Evolutionary conservation across 2,113 vertebrate genomes (phyloP), one percentile per base, ranked within the genome.

Genomic region (Lucifuga dentata): DNA sequence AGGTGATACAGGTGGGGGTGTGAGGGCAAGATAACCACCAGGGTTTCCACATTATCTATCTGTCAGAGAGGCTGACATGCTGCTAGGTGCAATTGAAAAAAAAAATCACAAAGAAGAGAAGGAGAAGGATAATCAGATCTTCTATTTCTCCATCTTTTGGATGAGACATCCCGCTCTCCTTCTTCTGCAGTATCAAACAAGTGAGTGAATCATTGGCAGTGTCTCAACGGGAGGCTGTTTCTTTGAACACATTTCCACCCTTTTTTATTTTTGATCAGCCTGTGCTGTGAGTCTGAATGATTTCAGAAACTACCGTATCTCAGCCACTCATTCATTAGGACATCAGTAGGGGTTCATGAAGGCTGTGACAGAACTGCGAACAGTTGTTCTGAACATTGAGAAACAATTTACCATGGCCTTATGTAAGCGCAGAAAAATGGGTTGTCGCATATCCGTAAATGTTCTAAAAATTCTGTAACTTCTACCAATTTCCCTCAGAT

Each of bases 1-100:
- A 90, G 76, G 80, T 78, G 68, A 70, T 66, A 70, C 77, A 67
- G 57, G 77, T 36, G 59, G 44, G 64, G 62, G 32, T 63, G 49
- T 39, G 41, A 76, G 51, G 50, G 51, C 50, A 60, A 33, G n/a
- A 52, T 19, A 76, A 61, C 32, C 70, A 59, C 32, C 61, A 40
- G 67, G 55, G 74, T 66, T 68, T 71, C 52, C 13, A 38, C 43
- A 52, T 78, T 71, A 61, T 70, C 62, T 68, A 26, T 55, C 51
- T 83, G 73, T 76, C 56, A 63, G 40, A 66, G 26, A 78, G 20
- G 59, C 23, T 61, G 76, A 32, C 44, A 9, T 72, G 45, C 60
- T 11, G 51, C 53, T 50, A 49, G 78, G 66, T 46, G 36, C 33
- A 3, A 3, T 51, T 53, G 41, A n/a, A n/a, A n/a, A 21, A 80